Base-by-base conservation (phyloP, 1,140 invertebrate genomes). In the Papilio helenus region DNA sequence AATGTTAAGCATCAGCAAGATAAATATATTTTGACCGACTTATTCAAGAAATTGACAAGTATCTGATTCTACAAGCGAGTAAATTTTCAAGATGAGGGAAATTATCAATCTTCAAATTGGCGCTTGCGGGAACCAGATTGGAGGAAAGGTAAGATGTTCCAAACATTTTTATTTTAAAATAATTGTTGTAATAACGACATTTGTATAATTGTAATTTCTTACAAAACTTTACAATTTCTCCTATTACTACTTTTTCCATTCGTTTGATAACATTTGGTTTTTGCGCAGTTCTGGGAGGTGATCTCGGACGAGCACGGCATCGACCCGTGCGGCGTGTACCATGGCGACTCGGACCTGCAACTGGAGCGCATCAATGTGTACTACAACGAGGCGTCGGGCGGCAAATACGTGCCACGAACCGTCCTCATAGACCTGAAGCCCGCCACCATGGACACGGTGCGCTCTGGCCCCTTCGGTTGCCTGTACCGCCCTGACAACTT, bases 401-500 rank as follows among this genome's bases (percentile, higher is more conserved):
- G 97, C 26, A 97, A 97, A 93, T 98, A 97, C 89, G 97, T 98
- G 23, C 97, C 97, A 1, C 93, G 97, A 51, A 97, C 97, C 29
- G 96, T 98, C 44, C 95, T 98, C 46, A 96, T 98, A n/a, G 97
- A 98, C 90, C 89, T 97, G 80, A 97, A 97, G 87, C 97, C 97
- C 3, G 97, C 97, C 42, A 97, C 97, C 46, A 97, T 97, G 97
- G 97, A 97, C 89, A 96, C 97, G 0, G 97, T 97, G 10, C 95
- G 97, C 77, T 97, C 89, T 18, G 90, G 97, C n/a, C 97, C 97
- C 1, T 98, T 97, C 89, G 98, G 98, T 4, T 96, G 97, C 86
- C 96, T 98, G 72, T 98, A 98, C 93, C 95, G 97, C 23, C 98
- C 98, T 0, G 98, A 98, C 92, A 98, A 98, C 93, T 98, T 98